Evolutionary conservation across 2,888 invertebrate species (phyloP), one percentile per base, ranked within the genome.

Genomic region (Campoletis raptor): DNA sequence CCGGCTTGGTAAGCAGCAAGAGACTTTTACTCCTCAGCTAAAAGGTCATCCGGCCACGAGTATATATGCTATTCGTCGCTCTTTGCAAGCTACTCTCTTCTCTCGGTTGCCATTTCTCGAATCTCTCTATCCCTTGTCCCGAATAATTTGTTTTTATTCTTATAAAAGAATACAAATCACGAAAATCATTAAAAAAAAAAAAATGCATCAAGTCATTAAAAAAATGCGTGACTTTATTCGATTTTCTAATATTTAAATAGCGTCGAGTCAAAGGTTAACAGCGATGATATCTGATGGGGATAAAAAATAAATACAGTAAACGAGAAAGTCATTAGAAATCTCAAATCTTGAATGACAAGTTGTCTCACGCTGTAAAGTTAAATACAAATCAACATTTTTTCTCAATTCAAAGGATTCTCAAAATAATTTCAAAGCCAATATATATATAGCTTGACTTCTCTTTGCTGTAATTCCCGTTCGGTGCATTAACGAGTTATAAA

Each of bases 21-120:
- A 78, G 90, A 91, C 90, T 92, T 92, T 92, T 91, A 92, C 92
- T 91, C 92, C 91, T 90, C 61, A 64, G 90, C 76, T 78, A 77
- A 93, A 93, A 93, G 92, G 93, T 93, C 93, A 93, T 91, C 91
- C 91, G 91, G 91, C 89, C 90, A 91, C 89, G 88, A 89, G 88
- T 64, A 30, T 76, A 87, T 89, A 88, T 76, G 86, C 88, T 85
- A 81, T 88, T 88, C 73, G 57, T 54, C 83, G 85, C 81, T 85
- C 77, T 89, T 90, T 52, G 81, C 61, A 54, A 87, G 81, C 76
- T 80, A 76, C 79, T 77, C 69, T 77, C 64, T 67, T 84, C 83
- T 54, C 67, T 21, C 81, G 66, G 85, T 85, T 85, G 88, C 64
- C 89, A 87, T 57, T 57, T 57, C 57, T 57, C 57, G 57, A 57